Conservation (phyloP, 2,797 vertebrate species). For the Octomys mimax region DNA sequence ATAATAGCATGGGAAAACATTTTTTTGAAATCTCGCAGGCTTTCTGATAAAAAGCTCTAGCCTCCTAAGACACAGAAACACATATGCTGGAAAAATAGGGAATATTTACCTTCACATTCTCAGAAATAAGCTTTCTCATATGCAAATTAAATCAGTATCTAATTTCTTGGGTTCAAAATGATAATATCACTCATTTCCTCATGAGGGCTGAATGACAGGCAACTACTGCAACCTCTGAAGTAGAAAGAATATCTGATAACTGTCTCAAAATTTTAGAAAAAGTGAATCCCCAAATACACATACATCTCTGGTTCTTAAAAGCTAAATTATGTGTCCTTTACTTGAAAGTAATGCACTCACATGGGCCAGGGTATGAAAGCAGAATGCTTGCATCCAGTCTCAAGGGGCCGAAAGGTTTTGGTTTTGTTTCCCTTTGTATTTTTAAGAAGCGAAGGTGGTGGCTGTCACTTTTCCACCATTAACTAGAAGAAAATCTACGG, state of each 20-base stretch:
- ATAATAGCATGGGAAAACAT: not conserved
- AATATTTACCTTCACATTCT: not conserved
- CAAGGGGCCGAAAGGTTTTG: not conserved
- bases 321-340: not conserved
- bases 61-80: not conserved
- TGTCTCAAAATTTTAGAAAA: not conserved
- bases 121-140: not conserved
- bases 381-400: not conserved
- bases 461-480: not conserved
- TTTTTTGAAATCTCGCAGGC: not conserved
- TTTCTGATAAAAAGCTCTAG: not conserved
- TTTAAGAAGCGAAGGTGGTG: not conserved
- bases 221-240: not conserved
- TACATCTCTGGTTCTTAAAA: not conserved
- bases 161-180: not conserved
- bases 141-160: not conserved
- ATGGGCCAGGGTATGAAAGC: not conserved
- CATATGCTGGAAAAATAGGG: not conserved
- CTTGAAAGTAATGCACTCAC: not conserved
- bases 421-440: not conserved
- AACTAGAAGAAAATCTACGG: not conserved
- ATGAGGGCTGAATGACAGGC: not conserved
- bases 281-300: not conserved
- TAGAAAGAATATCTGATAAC: not conserved
- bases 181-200: not conserved